Evolutionary conservation across 2,888 invertebrate genomes (phyloP), one percentile per base, ranked within the genome.

Genomic region (Phalera bucephala): DNA sequence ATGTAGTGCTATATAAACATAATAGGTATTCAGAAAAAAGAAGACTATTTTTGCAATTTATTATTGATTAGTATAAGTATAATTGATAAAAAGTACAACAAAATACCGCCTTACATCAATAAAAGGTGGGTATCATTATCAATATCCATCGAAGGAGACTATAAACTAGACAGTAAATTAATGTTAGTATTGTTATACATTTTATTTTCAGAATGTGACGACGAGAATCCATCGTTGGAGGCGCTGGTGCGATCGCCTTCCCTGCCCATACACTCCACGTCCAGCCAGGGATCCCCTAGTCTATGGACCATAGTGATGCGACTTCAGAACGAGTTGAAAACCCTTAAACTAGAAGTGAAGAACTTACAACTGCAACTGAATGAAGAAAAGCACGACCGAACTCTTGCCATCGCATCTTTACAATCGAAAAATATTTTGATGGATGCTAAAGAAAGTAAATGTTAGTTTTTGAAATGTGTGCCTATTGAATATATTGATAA

Each of bases 231-330:
- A 20, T 69, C 80, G 37, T 68, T 87, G 49, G 90, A 90, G 43
- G 79, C 81, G 38, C 66, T 91, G 55, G 89, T 88, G 47, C 67
- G 90, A 45, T 90, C 90, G 17, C 86, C 90, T 14, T 86, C 86
- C 25, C 72, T 90, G 62, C 90, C 90, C 34, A 80, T 86, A 53
- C 86, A 86, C 63, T 73, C 75, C 36, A 70, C 72, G 8, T 64
- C 76, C 32, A 65, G 61, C 52, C 79, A 80, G 61, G 76, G 72
- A 31, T 72, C 73, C 69, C 94, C 95, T 73, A 93, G 93, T 63
- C 82, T 95, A 59, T 94, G 95, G 79, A 93, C 95, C 57, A 93
- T 95, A 38, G 94, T 96, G 49, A 93, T 95, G 88, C 91, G 93
- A 44, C 79, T 96, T 60, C 94, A 94, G 72, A 94, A 93, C 68